Evolutionary conservation across 2,888 invertebrate species (phyloP).

Genomic region (Dendrolimus pini): DNA sequence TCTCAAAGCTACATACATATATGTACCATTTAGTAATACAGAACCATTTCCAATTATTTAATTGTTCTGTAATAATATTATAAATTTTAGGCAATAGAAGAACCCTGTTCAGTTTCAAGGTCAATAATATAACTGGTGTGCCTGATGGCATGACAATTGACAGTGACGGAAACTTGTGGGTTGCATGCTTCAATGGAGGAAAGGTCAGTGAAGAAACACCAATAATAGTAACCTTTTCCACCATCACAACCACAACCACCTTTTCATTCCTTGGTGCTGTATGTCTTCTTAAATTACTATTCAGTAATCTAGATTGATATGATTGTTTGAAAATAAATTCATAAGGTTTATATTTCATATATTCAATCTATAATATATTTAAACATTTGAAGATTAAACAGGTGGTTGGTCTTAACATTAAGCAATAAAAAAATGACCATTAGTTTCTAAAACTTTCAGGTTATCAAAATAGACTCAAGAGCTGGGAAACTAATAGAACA

Average conservation of each 20-base stretch:
- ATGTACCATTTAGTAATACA: too few relatives aligned
- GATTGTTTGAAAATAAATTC: slow-evolving; percentile 17
- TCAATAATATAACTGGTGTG: slow-evolving; percentile 74
- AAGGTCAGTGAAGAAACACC: slow-evolving; percentile 51
- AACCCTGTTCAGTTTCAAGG: slow-evolving; percentile 74
- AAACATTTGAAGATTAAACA: too few relatives aligned
- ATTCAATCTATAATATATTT: neutral
- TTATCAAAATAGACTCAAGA: slow-evolving; percentile 76
- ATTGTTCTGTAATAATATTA: too few relatives aligned
- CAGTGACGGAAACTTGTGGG: slow-evolving; percentile 85
- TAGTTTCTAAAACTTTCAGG: slow-evolving; percentile 45
- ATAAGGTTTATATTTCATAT: neutral
- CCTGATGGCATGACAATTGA: slow-evolving; percentile 90
- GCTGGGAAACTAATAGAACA: slow-evolving; percentile 72
- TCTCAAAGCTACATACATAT: too few relatives aligned
- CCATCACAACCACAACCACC: too few relatives aligned
- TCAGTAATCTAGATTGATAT: too few relatives aligned
- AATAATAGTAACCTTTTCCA: too few relatives aligned
- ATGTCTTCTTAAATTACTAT: too few relatives aligned
- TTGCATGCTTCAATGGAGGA: slow-evolving; percentile 80
- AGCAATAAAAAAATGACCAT: too few relatives aligned
- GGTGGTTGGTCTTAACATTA: too few relatives aligned
- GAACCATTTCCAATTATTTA: too few relatives aligned
- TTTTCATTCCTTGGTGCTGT: too few relatives aligned
- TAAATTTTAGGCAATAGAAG: slow-evolving; percentile 73